A percentile compares a stretch with the other conserved stretches of the same genome.
Evolutionary conservation across 2,888 invertebrate genomes (phyloP).

Genomic region (Drosophila nr. perissopoda): DNA sequence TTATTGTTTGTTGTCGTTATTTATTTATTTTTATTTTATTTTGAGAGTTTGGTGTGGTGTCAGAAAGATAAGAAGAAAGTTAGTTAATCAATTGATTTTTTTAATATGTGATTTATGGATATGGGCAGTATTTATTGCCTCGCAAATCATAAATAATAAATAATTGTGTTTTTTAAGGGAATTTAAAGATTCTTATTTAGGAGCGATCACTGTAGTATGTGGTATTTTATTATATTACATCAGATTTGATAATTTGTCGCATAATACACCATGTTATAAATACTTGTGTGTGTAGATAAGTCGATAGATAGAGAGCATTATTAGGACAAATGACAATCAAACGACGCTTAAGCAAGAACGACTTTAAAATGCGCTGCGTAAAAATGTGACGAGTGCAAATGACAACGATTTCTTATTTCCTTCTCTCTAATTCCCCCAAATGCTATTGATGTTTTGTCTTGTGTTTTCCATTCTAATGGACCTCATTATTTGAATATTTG

Average conservation of each 20-base stretch:
- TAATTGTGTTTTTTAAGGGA: background rate
- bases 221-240: background rate
- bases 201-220: background rate
- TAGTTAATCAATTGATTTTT: conserved; percentile 33
- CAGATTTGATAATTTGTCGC: conserved; percentile 1
- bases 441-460: background rate
- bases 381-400: background rate
- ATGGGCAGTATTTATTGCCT: background rate
- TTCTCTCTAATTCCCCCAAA: background rate
- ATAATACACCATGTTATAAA: conserved; percentile 9
- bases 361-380: conserved; percentile 11
- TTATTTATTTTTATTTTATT: conserved; percentile 25
- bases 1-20: conserved; percentile 33
- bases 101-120: background rate
- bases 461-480: background rate
- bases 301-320: conserved; percentile 26
- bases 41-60: conserved; percentile 7
- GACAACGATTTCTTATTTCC: background rate
- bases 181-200: background rate
- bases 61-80: conserved; percentile 29
- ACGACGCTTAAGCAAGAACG: background rate
- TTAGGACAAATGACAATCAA: conserved; percentile 12
- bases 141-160: background rate
- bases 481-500: conserved; percentile 1
- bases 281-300: background rate